phyloP scores from a whole-genome alignment of 2,113 vertebrate species.

The Panthera uncia region DNA sequence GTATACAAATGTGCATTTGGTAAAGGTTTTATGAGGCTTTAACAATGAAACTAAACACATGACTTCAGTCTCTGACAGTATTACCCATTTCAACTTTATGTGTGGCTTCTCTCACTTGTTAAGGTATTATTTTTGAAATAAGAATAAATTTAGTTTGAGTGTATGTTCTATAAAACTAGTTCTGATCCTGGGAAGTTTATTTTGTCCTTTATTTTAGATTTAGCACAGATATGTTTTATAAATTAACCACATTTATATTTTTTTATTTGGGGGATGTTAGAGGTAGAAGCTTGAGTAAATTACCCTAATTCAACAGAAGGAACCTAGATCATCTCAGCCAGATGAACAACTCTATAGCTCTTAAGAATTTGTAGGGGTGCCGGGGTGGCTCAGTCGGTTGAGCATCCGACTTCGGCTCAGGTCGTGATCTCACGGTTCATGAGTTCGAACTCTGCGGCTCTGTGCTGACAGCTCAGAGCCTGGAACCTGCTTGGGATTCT shows the following conservation, averaged over 20 bases:
- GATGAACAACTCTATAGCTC: background rate
- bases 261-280: background rate
- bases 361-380: background rate
- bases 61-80: background rate
- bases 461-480: too few species aligned
- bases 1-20: background rate
- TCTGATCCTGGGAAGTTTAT: background rate
- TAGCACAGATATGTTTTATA: background rate
- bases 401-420: too few species aligned
- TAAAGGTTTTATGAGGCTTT: background rate
- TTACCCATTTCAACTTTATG: background rate
- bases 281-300: background rate
- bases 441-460: too few species aligned
- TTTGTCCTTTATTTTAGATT: background rate
- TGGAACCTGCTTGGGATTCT: too few species aligned
- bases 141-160: constrained; percentile 36
- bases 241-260: background rate
- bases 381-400: too few species aligned
- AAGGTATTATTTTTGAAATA: constrained; percentile 33
- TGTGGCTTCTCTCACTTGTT: background rate
- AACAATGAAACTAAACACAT: background rate
- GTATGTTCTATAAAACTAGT: background rate
- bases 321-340: background rate
- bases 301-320: background rate
- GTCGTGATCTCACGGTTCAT: too few species aligned